Evolutionary conservation across 1,140 invertebrate genomes (phyloP).

Genomic region (Pseudomyrmex sp.): DNA sequence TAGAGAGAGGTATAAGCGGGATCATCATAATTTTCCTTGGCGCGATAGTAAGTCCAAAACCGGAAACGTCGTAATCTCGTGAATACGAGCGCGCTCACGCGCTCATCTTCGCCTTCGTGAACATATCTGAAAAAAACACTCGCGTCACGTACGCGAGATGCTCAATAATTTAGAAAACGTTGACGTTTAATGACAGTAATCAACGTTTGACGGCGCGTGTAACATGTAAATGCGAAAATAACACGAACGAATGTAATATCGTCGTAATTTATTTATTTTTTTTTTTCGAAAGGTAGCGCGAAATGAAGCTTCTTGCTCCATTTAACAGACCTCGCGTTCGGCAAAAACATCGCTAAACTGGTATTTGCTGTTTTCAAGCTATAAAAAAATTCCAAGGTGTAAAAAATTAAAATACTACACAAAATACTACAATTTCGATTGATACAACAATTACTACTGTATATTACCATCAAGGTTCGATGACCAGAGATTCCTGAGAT

Average conservation of each 20-base stretch:
- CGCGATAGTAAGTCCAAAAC: conserved; percentile 48
- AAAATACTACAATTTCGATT: too few species aligned
- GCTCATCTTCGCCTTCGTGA: conserved; percentile 34
- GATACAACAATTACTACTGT: too few species aligned
- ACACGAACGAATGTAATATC: too few species aligned
- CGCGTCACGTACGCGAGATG: not conserved
- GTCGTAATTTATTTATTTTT: too few species aligned
- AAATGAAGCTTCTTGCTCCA: too few species aligned
- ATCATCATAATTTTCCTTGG: conserved; percentile 69
- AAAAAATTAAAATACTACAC: not conserved
- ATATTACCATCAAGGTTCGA: too few species aligned
- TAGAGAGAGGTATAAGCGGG: conserved; percentile 62
- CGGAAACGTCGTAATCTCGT: conserved; percentile 69
- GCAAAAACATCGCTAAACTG: too few species aligned
- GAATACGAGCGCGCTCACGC: conserved; percentile 51
- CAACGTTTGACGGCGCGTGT: not conserved
- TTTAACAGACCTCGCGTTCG: too few species aligned
- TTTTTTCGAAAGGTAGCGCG: conserved; percentile 3
- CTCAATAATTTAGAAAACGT: conserved; percentile 40
- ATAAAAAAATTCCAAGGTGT: too few species aligned
- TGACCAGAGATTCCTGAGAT: not conserved
- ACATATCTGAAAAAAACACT: not conserved
- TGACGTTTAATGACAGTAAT: conserved; percentile 51
- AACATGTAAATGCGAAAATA: too few species aligned
- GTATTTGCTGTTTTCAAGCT: too few species aligned